Evolutionary conservation across 2,113 vertebrate species (phyloP), one percentile per base, ranked within the genome.

Genomic region (Hydrochoerus hydrochaeris): DNA sequence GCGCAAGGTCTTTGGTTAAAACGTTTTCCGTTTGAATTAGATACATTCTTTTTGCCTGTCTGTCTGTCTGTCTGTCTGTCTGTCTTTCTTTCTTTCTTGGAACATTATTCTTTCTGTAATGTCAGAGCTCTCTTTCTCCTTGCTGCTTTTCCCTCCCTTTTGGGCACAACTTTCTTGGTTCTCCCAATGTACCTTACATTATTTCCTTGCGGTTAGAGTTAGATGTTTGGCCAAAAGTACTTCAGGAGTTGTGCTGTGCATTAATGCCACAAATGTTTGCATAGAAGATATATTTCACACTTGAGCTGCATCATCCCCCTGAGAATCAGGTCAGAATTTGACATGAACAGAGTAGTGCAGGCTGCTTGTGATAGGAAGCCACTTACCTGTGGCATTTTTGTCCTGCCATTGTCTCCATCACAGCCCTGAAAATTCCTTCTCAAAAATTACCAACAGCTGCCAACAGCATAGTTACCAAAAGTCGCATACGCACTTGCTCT

Each of bases 401-500:
- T 87, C 49, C 54, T 65, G 69, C 26, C 14, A 35, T 83, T 71
- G 1, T 16, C 63, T 38, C 63, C 78, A 71, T 75, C 94, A 28
- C 24, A 92, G 46, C 69, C 38, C 24, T 85, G 46, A 94, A 83
- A 58, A 95, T 11, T 63, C 57, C 87, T 96, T 24, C 63, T 90
- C 16, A 38, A 32, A 88, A 75, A 96, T 91, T 62, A 49, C 83
- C 63, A 58, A n/a, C n/a, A 89, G n/a, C 28, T 0, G 0, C 71
- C 85, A 63, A 32, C 82, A 83, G 78, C 93, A 90, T 62, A 95
- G 49, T 92, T 89, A 17, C 57, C 52, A 88, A 97, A 92, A 85
- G 41, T 97, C 95, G 44, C 58, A n/a, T 44, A 57, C 14, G 4
- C 63, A 57, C 87, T 90, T 80, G 60, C 32, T n/a, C 80, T 54